These are phyloP conservation scores for Dryoscopus gambensis DNA, from an alignment of 2,113 vertebrate species.

Conservation along the genomic window DNA sequence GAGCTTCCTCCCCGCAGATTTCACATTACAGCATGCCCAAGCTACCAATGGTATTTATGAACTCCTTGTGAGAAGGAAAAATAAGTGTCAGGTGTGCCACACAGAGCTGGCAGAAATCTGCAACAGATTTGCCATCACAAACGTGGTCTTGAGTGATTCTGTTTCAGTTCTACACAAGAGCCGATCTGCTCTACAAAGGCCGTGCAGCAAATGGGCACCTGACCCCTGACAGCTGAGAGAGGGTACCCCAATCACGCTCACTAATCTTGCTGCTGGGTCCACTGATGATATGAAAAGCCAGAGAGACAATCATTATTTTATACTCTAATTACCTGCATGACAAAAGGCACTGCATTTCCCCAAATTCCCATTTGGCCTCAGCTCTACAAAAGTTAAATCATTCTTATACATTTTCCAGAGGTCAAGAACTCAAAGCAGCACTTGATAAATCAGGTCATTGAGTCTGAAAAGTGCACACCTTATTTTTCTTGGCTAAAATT, in stretches of 20 bases:
- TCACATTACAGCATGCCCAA: neutral
- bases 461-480: neutral
- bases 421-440: neutral
- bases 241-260: neutral
- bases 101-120: neutral
- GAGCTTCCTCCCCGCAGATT: neutral
- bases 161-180: neutral
- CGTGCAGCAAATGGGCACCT: neutral
- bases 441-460: neutral
- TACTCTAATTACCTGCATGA: neutral
- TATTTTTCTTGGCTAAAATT: neutral
- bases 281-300: neutral
- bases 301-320: neutral
- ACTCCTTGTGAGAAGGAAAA: neutral
- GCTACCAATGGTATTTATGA: accelerated
- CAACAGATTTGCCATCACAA: neutral
- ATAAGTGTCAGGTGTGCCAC: neutral
- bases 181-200: neutral
- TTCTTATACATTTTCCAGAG: neutral
- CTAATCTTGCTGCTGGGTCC: neutral
- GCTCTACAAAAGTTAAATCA: neutral
- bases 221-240: neutral
- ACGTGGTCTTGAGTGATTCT: neutral
- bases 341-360: neutral
- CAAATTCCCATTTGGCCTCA: neutral